These are phyloP conservation scores for Eclectus roratus DNA, from an alignment of 2,113 vertebrate genomes.

Conservation along the genomic window DNA sequence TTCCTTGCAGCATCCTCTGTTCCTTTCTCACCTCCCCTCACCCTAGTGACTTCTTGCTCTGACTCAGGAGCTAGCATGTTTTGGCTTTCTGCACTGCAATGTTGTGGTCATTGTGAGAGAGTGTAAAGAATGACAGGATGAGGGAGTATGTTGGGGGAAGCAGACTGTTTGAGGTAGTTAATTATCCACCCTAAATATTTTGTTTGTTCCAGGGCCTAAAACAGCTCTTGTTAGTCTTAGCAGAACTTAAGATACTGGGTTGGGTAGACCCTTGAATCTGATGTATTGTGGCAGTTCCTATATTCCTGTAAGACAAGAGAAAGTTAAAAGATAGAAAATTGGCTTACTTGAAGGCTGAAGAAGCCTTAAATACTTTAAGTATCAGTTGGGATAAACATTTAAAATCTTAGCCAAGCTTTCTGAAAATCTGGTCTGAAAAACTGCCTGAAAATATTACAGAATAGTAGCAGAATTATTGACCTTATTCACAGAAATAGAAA, in stretches of 20 bases:
- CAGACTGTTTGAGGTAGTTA: background rate
- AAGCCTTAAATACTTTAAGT: slow-evolving; percentile 12
- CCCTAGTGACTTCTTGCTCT: background rate
- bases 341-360: background rate
- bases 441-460: background rate
- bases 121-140: background rate
- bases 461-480: background rate
- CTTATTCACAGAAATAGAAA: background rate
- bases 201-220: background rate
- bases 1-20: background rate
- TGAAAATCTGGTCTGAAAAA: background rate
- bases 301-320: background rate
- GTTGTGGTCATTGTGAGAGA: rapidly evolving
- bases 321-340: slow-evolving; percentile 16
- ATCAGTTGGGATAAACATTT: slow-evolving; percentile 11
- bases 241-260: background rate
- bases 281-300: background rate
- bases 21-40: background rate
- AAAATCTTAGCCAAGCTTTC: background rate
- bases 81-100: background rate
- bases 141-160: background rate
- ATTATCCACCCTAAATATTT: background rate
- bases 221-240: background rate
- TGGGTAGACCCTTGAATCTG: background rate
- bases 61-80: background rate